phyloP scores from a whole-genome alignment of 64 coral and sea anemone genomes.

The Dendrophyllia cribrosa region DNA sequence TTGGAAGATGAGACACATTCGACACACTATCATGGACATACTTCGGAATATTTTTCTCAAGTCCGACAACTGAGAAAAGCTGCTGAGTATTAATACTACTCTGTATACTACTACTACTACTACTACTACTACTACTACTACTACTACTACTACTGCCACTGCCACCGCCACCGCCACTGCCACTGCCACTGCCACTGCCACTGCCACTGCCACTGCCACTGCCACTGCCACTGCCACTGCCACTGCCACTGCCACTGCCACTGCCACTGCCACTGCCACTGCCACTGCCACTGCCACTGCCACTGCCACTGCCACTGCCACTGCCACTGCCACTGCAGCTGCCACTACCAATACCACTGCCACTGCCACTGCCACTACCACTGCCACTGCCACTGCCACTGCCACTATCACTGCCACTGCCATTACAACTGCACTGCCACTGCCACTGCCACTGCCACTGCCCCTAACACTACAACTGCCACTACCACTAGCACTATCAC shows the following conservation, averaged over 20 bases:
- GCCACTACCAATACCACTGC: too few relatives aligned
- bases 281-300: slow-evolving; percentile 33
- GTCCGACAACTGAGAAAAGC: too few relatives aligned
- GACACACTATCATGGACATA: neutral
- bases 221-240: slow-evolving; percentile 11
- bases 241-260: slow-evolving; percentile 19
- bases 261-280: slow-evolving; percentile 34
- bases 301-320: neutral
- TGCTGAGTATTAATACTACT: neutral
- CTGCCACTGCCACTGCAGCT: too few relatives aligned
- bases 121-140: slow-evolving; percentile 24
- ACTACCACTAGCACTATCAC: too few relatives aligned
- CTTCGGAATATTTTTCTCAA: too few relatives aligned
- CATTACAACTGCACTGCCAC: too few relatives aligned
- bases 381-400: too few relatives aligned
- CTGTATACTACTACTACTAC: slow-evolving; percentile 32
- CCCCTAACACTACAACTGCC: too few relatives aligned
- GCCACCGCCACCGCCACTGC: neutral
- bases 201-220: neutral
- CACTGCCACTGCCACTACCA: too few relatives aligned
- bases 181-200: neutral
- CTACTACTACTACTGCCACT: neutral
- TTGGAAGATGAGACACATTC: too few relatives aligned
- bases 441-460: too few relatives aligned
- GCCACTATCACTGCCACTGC: too few relatives aligned